Base-by-base conservation (phyloP, 1,140 invertebrate genomes). In the Luehdorfia chinensis region DNA sequence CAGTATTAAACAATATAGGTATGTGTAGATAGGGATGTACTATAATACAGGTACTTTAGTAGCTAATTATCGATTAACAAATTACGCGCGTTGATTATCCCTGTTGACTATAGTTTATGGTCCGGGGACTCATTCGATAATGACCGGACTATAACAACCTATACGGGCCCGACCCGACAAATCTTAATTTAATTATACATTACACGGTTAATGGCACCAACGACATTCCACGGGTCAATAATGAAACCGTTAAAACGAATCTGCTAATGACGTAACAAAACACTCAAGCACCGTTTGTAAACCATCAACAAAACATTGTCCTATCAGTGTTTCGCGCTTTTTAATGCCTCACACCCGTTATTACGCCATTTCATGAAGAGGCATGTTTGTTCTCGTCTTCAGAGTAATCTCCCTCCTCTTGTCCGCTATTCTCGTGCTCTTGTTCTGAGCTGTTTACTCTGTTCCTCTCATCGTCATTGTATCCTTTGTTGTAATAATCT, bases 211-310 rank as follows among this genome's bases (percentile, higher is more conserved):
- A 81, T 81, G 81, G 81, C 81, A 84, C 81, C 75, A 75, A 71
- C 62, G 74, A 84, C 70, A 76, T 80, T 81, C 73, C 75, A 83
- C 77, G 79, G 81, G 77, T 75, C 69, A 81, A 85, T 75, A 80
- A 79, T 71, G 55, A 72, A 75, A 72, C 62, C 65, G 66, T 64
- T 63, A 64, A 76, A 77, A 72, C 61, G 62, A 79, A 68, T 75
- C 75, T 55, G 70, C 70, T 71, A 75, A 64, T 69, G 72, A 75
- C 76, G 67, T 76, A 79, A 79, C 70, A 77, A 73, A 80, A 81
- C 73, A 78, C 66, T 73, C 66, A 75, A 85, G 78, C 81, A 81
- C 76, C 77, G 62, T 77, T 76, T 74, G 62, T 61, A 65, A 72
- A 74, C 63, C 59, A 64, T 71, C 67, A 79, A 80, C 76, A 75